Base-by-base conservation (phyloP, 2,113 vertebrate genomes). In the Siphamia tubifer region DNA sequence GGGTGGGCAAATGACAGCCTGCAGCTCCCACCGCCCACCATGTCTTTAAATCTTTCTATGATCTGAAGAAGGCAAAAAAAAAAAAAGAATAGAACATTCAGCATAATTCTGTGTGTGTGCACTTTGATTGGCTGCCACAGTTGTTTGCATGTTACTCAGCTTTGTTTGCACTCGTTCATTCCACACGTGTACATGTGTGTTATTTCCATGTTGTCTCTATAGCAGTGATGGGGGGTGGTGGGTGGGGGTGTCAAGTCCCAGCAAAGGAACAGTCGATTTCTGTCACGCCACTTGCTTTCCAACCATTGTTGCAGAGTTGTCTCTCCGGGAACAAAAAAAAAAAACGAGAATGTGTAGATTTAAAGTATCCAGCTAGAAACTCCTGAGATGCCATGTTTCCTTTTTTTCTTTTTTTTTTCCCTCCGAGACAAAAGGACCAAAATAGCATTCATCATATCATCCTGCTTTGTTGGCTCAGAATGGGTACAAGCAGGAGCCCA, bases 91-190 rank as follows among this genome's bases (percentile, higher is more conserved):
- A 24, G 68, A 65, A 68, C 36, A 74, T 79, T 81, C 73, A 68
- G 71, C 74, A 67, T 85, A 70, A 87, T 89, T 87, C n/a, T n/a
- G n/a, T n/a, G n/a, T n/a, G 68, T 30, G 25, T 13, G 52, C 11
- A 55, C 83, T 88, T 82, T 84, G 83, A 89, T 83, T 79, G 74
- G 74, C 81, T 75, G 81, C 77, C 79, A 81, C 61, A 45, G 30
- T 57, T 53, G 21, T 55, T 19, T 40, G 63, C 60, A 24, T 75
- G 58, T 44, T 78, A 49, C 57, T 69, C 45, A 3, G 68, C 67
- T 79, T 82, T 86, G 63, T 88, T 56, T 68, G 62, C 21, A 30
- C 42, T 42, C 52, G 23, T 51, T 60, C 47, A 9, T 42, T 48
- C 36, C 45, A 66, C 62, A 30, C 63, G 61, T 47, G 30, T 75